phyloP scores from a whole-genome alignment of 2,888 invertebrate genomes.

The Agonopterix heracliana region DNA sequence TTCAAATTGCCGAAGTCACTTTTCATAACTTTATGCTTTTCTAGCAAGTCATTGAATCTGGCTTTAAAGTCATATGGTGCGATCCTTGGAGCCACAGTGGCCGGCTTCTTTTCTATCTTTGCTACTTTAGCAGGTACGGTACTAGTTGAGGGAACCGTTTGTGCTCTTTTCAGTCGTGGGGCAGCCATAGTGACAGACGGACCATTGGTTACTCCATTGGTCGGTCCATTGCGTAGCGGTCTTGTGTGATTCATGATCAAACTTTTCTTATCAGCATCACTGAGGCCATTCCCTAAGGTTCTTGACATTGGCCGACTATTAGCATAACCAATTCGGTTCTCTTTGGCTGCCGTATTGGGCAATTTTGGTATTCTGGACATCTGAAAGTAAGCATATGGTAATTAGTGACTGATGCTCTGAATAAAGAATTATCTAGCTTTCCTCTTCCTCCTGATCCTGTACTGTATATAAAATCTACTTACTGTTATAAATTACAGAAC shows the following conservation, averaged over 20 bases:
- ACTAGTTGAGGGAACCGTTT: slow-evolving; percentile 42
- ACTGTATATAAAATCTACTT: too few relatives aligned
- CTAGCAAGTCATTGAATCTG: slow-evolving; percentile 76
- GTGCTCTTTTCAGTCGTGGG: slow-evolving; percentile 50
- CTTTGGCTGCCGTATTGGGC: slow-evolving; percentile 47
- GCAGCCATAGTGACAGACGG: slow-evolving; percentile 31
- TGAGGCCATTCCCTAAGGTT: slow-evolving; percentile 47
- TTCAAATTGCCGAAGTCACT: slow-evolving; percentile 67
- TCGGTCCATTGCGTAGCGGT: slow-evolving; percentile 22
- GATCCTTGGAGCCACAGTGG: slow-evolving; percentile 70
- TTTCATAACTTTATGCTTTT: slow-evolving; percentile 76
- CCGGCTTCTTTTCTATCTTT: slow-evolving; percentile 55
- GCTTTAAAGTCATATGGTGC: slow-evolving; percentile 81
- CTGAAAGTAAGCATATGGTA: slow-evolving; percentile 30
- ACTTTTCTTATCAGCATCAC: slow-evolving; percentile 59
- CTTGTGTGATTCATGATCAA: slow-evolving; percentile 59
- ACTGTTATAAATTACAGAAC: too few relatives aligned
- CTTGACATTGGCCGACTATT: slow-evolving; percentile 38
- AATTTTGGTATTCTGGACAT: slow-evolving; percentile 69
- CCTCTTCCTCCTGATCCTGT: too few relatives aligned
- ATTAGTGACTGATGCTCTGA: background rate
- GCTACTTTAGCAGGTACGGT: slow-evolving; percentile 39
- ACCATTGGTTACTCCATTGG: background rate
- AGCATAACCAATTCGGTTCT: slow-evolving; percentile 50
- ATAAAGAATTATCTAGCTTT: too few relatives aligned